These are phyloP conservation scores for Laterallus jamaicensis DNA, from an alignment of 2,113 vertebrate genomes.

Conservation along the genomic window DNA sequence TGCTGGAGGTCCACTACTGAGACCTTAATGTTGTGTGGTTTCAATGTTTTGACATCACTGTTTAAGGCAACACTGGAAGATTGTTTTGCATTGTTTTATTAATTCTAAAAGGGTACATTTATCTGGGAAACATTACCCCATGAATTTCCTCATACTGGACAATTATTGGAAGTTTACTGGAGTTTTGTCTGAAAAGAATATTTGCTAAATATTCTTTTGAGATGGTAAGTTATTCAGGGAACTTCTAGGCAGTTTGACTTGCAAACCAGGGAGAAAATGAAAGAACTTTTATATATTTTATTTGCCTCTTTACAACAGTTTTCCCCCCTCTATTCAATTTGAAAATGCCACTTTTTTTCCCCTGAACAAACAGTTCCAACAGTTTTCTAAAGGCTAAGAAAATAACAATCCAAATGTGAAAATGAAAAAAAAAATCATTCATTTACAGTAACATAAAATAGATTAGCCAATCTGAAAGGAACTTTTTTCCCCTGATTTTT, in stretches of 20 bases:
- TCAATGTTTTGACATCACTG: not conserved
- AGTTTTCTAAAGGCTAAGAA: not conserved
- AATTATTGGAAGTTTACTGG: not conserved
- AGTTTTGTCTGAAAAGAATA: not conserved
- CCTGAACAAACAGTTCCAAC: not conserved
- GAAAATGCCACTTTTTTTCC: not conserved
- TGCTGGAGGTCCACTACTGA: not conserved
- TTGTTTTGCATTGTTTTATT: not conserved
- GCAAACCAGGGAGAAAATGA: not conserved
- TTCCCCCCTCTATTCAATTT: not conserved
- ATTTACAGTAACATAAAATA: not conserved
- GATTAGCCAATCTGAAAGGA: not conserved
- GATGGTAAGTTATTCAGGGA: not conserved
- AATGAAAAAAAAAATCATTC: not conserved
- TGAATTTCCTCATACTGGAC: not conserved
- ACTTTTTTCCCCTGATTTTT: not conserved
- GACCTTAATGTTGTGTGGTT: not conserved
- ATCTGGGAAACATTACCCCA: not conserved
- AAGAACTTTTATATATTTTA: not conserved
- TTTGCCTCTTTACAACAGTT: not conserved
- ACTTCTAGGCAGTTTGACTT: not conserved
- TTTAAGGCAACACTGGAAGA: not conserved
- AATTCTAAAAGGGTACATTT: not conserved
- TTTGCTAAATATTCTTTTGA: not conserved
- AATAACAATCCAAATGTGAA: not conserved